phyloP scores from a whole-genome alignment of 2,888 invertebrate genomes.

The Ypsolopha scabrella region DNA sequence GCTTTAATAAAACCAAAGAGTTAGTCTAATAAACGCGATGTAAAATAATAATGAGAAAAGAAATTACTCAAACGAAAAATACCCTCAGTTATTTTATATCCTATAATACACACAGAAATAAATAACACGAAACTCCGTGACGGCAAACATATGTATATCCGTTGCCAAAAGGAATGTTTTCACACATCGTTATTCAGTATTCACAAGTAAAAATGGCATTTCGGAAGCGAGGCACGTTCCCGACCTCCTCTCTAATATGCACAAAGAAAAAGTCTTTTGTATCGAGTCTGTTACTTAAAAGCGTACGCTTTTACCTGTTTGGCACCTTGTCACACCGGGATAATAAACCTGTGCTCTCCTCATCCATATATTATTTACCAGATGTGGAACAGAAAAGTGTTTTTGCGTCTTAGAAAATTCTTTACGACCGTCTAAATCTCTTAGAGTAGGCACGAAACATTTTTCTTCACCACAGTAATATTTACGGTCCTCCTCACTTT shows the following conservation, averaged over 20 bases:
- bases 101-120: not conserved
- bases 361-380: conserved; percentile 58
- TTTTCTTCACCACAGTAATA: conserved; percentile 14
- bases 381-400: conserved; percentile 35
- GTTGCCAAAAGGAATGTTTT: conserved; percentile 9
- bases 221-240: conserved; percentile 40
- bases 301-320: conserved; percentile 41
- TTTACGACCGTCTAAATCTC: conserved; percentile 36
- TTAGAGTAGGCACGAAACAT: conserved; percentile 16
- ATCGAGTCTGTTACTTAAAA: conserved; percentile 34
- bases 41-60: too few species aligned
- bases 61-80: not conserved
- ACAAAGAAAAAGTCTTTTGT: conserved; percentile 50
- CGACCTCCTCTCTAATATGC: conserved; percentile 45
- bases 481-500: not conserved
- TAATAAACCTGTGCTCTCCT: conserved; percentile 20
- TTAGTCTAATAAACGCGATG: too few species aligned
- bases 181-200: conserved; percentile 40
- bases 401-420: conserved; percentile 39
- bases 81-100: not conserved
- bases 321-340: conserved; percentile 21
- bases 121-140: not conserved
- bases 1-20: too few species aligned
- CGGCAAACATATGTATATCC: not conserved
- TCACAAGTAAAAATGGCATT: conserved; percentile 40